phyloP scores from a whole-genome alignment of 2,113 vertebrate genomes.

The Tachysurus vachellii region DNA sequence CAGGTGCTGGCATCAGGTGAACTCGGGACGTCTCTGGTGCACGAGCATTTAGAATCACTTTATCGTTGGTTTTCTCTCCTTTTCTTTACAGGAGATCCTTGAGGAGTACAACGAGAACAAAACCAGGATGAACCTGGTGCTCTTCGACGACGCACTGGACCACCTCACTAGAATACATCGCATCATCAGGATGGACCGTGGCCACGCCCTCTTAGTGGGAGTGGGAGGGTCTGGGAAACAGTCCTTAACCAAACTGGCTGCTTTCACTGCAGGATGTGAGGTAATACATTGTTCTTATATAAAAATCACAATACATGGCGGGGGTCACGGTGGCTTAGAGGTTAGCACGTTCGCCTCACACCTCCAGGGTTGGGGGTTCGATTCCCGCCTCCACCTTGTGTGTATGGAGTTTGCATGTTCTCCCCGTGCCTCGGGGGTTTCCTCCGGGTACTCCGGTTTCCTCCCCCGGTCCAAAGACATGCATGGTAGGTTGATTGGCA shows the following conservation, averaged over 20 bases:
- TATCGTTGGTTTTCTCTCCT: not conserved
- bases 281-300: constrained; percentile 60
- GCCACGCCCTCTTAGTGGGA: constrained; percentile 90
- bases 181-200: constrained; percentile 84
- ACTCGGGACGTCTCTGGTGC: not conserved
- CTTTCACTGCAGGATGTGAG: constrained; percentile 87
- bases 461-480: too few species aligned
- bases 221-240: constrained; percentile 92
- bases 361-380: too few species aligned
- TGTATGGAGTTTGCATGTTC: too few species aligned
- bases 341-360: too few species aligned
- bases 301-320: too few species aligned
- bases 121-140: constrained; percentile 85
- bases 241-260: constrained; percentile 86
- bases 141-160: constrained; percentile 94
- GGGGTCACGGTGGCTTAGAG: too few species aligned
- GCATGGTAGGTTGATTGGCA: too few species aligned
- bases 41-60: not conserved
- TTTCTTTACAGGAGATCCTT: constrained; percentile 81
- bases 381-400: too few species aligned
- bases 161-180: constrained; percentile 87
- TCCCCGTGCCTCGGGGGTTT: too few species aligned
- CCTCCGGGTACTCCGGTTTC: too few species aligned
- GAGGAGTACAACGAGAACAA: constrained; percentile 92
- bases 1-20: constrained; percentile 72